A percentile compares a stretch with the other conserved stretches of the same genome.
phyloP scores from a whole-genome alignment of 2,113 vertebrate genomes.

The Pleuronectes platessa region DNA sequence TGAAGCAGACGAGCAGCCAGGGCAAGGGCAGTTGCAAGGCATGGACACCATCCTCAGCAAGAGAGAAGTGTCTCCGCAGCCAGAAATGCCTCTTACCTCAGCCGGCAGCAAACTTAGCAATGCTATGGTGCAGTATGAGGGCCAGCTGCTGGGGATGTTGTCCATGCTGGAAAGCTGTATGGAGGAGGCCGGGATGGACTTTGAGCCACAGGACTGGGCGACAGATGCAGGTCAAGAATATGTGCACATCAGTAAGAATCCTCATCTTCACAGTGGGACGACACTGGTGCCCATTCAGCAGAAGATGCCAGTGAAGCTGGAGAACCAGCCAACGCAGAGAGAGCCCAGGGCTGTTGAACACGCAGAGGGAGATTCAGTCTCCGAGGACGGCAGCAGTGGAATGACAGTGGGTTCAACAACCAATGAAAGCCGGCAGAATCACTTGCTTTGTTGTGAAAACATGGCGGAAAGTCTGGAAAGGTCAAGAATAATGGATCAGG shows the following conservation, averaged over 20 bases:
- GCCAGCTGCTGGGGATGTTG: constrained; percentile 70
- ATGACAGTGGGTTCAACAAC: neutral
- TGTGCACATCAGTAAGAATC: constrained; percentile 59
- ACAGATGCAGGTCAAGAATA: constrained; percentile 65
- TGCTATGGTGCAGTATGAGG: constrained; percentile 72
- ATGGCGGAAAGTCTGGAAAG: constrained; percentile 14
- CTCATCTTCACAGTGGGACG: constrained; percentile 4
- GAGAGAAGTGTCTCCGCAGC: neutral
- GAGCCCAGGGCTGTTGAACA: constrained; percentile 9
- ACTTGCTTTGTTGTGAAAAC: constrained; percentile 7
- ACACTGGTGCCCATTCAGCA: constrained; percentile 25
- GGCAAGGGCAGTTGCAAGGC: neutral
- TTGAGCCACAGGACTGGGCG: constrained; percentile 51
- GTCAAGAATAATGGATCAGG: neutral
- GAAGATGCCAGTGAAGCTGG: neutral
- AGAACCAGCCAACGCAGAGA: constrained; percentile 12
- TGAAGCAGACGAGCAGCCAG: constrained; percentile 5
- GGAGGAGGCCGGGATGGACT: constrained; percentile 71
- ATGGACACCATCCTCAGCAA: neutral
- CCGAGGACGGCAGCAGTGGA: neutral
- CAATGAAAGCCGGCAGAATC: constrained; percentile 16
- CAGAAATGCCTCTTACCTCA: constrained; percentile 65
- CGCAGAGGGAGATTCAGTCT: neutral
- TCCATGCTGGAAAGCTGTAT: constrained; percentile 71
- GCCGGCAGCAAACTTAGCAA: constrained; percentile 66